Base-by-base conservation (phyloP, 2,113 vertebrate species). In the Rynchops niger region DNA sequence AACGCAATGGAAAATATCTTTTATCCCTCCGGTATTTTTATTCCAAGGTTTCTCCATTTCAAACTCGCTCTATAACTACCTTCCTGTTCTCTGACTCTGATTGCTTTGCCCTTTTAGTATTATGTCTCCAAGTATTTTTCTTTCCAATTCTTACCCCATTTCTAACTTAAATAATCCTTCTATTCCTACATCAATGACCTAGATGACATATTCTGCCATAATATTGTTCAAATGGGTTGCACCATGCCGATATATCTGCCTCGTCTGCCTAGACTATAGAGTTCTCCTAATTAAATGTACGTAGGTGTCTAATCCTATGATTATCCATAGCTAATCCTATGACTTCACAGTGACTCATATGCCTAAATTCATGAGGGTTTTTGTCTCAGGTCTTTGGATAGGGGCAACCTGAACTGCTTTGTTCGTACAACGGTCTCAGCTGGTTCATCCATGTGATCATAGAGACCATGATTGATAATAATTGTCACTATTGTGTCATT, bases 341-440 rank as follows among this genome's bases (percentile, higher is more conserved):
- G 5, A 71, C 6, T 70, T 93, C 27, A 62, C 0, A 36, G 25
- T 22, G 38, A 69, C 20, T 63, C 22, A 50, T 26, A 71, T 55
- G 15, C 15, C 7, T 32, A 47, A 30, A 84, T 67, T 63, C 0
- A 2, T 32, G 38, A 55, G 15, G 11, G 59, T 38, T 55, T 25
- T 2, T 38, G 9, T 52, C 30, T 55, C 15, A 25, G 30, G 20
- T 45, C 50, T 62, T 86, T 65, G 15, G 38, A 38, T 13, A 45
- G 9, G 6, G 30, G 3, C 29, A 55, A 25, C 50, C 15, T 84
- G 32, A 86, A 74, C 9, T 26, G 4, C 12, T 71, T 29, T 30
- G 11, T 38, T 72, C 0, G 0, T 58, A 45, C 34, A 65, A 22
- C 0, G 0, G 17, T 50, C 18, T 71, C n/a, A 47, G 22, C 22